These are phyloP conservation scores for Chaitophorus viminalis DNA, from an alignment of 2,888 invertebrate species.

Conservation along the genomic window DNA sequence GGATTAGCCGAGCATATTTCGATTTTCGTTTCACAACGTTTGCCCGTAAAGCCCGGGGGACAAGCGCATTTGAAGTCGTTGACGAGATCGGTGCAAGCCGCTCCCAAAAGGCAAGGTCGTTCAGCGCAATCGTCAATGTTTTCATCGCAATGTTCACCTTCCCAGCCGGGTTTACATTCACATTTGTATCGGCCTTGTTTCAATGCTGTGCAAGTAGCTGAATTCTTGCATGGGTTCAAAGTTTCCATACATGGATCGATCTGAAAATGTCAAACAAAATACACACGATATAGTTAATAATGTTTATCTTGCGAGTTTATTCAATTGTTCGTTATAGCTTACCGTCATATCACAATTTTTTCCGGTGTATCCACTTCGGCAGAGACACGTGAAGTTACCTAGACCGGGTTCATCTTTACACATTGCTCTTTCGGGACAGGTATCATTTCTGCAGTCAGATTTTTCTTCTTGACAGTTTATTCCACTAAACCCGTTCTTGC, in stretches of 20 bases:
- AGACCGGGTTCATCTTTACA: constrained; percentile 94
- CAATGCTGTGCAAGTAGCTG: constrained; percentile 87
- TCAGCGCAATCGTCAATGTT: constrained; percentile 93
- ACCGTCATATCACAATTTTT: constrained; percentile 89
- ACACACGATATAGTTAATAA: neutral
- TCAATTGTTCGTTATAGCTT: constrained; percentile 66
- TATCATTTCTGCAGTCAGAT: constrained; percentile 86
- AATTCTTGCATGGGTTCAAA: constrained; percentile 91
- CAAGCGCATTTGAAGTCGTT: constrained; percentile 94
- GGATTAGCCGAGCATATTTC: constrained; percentile 90
- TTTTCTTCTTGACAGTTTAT: constrained; percentile 94
- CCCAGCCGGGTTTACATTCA: constrained; percentile 96
- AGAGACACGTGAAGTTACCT: constrained; percentile 91
- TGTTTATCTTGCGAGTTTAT: neutral
- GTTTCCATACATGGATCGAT: constrained; percentile 90
- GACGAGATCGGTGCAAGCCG: constrained; percentile 92
- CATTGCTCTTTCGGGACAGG: constrained; percentile 95
- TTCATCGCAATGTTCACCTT: constrained; percentile 93
- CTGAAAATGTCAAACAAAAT: constrained; percentile 68
- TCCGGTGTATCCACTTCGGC: constrained; percentile 94
- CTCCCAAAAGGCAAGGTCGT: constrained; percentile 87
- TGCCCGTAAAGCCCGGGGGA: constrained; percentile 93
- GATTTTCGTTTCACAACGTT: constrained; percentile 94
- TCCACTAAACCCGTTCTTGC: constrained; percentile 87
- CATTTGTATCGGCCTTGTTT: constrained; percentile 94